These are phyloP conservation scores for Fragum sueziense DNA, from an alignment of 2,888 invertebrate genomes.

Conservation along the genomic window DNA sequence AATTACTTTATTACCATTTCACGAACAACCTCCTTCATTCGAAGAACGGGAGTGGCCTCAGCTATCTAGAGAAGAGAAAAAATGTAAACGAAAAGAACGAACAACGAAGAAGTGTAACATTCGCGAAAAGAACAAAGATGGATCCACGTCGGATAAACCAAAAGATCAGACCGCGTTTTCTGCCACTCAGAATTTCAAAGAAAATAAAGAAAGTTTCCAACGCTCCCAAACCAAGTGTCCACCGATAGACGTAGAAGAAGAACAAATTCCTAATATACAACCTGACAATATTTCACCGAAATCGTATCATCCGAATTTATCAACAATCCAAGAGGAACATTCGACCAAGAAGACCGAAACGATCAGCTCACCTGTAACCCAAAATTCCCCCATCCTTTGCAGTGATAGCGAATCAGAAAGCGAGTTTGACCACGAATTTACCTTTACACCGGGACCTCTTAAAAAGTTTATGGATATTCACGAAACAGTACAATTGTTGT, in stretches of 20 bases:
- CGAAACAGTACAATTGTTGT: not conserved
- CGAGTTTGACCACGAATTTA: not conserved
- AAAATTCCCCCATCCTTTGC: not conserved
- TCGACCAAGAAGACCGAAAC: not conserved
- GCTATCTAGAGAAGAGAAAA: too few relatives aligned
- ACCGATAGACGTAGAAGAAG: not conserved
- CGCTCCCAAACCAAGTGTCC: not conserved
- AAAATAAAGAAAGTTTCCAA: not conserved
- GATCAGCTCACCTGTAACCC: not conserved
- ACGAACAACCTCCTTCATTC: too few relatives aligned
- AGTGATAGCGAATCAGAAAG: not conserved
- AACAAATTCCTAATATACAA: not conserved
- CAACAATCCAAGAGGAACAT: not conserved
- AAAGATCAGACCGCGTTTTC: too few relatives aligned
- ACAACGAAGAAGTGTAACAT: too few relatives aligned
- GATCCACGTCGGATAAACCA: too few relatives aligned
- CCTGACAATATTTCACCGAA: not conserved
- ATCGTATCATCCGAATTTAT: not conserved
- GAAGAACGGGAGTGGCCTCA: too few relatives aligned
- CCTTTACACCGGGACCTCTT: conserved; percentile 17
- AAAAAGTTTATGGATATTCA: conserved; percentile 22
- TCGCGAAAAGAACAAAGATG: too few relatives aligned
- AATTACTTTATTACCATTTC: too few relatives aligned
- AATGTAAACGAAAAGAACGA: too few relatives aligned
- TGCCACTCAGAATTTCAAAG: too few relatives aligned